Evolutionary conservation across 1,140 invertebrate species (phyloP).

Genomic region (Eupeodes corollae): DNA sequence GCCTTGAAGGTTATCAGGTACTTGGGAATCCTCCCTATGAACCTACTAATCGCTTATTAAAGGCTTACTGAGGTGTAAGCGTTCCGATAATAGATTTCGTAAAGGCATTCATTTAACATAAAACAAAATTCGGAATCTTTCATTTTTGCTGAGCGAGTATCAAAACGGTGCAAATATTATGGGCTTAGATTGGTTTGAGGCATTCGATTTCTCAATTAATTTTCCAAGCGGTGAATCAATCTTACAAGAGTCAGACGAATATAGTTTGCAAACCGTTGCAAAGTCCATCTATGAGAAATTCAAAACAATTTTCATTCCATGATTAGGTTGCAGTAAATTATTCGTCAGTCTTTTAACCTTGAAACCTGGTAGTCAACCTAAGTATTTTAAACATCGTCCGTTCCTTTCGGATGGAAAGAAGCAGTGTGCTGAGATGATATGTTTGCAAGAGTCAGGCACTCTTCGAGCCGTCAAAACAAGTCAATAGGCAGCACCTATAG

Average conservation of each 20-base stretch:
- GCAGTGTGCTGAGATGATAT: too few relatives aligned
- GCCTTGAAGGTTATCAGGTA: neutral
- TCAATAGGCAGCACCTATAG: conserved; percentile 34
- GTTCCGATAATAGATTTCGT: neutral
- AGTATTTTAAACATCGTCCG: too few relatives aligned
- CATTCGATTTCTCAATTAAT: neutral
- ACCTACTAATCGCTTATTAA: neutral
- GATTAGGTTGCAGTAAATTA: too few relatives aligned
- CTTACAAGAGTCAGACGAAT: neutral
- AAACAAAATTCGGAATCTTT: neutral
- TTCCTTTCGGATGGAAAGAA: too few relatives aligned
- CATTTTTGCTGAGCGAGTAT: neutral
- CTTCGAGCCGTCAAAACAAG: conserved; percentile 13
- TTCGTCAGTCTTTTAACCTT: too few relatives aligned
- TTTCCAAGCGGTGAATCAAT: neutral
- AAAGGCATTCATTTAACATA: neutral
- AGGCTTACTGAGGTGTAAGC: neutral
- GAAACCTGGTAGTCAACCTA: too few relatives aligned
- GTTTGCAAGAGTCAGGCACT: neutral
- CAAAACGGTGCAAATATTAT: neutral
- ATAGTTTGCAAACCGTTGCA: too few relatives aligned
- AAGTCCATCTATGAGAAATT: too few relatives aligned
- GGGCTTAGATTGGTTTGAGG: neutral
- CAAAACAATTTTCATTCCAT: too few relatives aligned
- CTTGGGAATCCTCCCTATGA: neutral